Evolutionary conservation across 2,888 invertebrate species (phyloP), one percentile per base, ranked within the genome.

Genomic region (Trichogramma evanescens): DNA sequence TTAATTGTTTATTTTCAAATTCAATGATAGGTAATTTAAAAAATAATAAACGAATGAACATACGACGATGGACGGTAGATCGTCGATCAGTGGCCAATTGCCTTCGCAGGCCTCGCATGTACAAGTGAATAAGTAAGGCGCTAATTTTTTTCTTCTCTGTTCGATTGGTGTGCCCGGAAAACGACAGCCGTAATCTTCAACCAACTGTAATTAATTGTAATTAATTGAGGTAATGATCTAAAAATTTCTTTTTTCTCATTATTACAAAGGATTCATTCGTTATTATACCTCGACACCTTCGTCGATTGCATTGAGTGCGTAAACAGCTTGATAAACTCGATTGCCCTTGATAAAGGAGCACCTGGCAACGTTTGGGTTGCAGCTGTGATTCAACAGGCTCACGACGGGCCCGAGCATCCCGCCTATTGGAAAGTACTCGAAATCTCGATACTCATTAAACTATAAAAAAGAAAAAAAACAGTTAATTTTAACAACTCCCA

Each of bases 341-440:
- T 53, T 52, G 53, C 62, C 50, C 53, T 55, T 51, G 38, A 61
- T 41, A 68, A 80, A 83, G 58, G 78, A 85, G 63, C 81, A 80
- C 63, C 91, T 82, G 0, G 86, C 83, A 0, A 91, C 88, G 79
- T 91, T 92, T 1, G 93, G 91, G 64, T 87, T 82, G 78, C 95
- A 95, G 0, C 93, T 90, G 75, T 95, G 95, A 79, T 95, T 93
- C 43, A 94, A 76, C 57, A 95, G 79, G 74, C 91, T 91, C 51
- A 86, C 80, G 68, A 91, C 89, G 1, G 89, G 84, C 80, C 89
- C 91, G 5, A 89, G 86, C 5, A 86, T 93, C 60, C 86, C 83
- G 0, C 87, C 91, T 58, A 84, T 80, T 66, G 81, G 80, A 3
- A 68, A 65, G 43, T 64, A 66, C 38, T 74, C 72, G 42, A 74